Evolutionary conservation across 1,140 invertebrate genomes (phyloP).

Genomic region (Cephus cinctus): DNA sequence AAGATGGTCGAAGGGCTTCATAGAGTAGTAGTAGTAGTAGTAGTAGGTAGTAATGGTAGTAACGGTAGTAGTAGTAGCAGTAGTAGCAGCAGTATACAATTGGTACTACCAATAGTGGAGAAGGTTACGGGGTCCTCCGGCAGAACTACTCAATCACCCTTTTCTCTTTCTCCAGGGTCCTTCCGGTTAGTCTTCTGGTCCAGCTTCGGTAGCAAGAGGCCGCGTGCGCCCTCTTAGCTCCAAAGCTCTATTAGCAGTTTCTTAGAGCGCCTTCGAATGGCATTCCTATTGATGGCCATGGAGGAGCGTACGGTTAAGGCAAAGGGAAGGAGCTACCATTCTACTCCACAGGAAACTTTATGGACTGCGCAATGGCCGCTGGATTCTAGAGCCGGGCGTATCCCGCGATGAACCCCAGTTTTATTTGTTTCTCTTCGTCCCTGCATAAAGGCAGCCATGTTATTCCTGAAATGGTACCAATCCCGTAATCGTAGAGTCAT

Average conservation of each 20-base stretch:
- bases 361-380: slow-evolving; percentile 35
- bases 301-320: slow-evolving; percentile 23
- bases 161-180: slow-evolving; percentile 11
- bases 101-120: no score
- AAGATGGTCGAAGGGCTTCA: not conserved
- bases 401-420: slow-evolving; percentile 18
- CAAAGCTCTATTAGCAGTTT: slow-evolving; percentile 40
- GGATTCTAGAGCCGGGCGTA: slow-evolving; percentile 14
- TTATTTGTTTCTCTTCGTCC: no score
- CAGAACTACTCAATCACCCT: slow-evolving; percentile 19
- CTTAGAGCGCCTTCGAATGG: slow-evolving; percentile 38
- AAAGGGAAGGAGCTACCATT: slow-evolving; percentile 26
- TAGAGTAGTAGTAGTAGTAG: no score
- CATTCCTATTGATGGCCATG: slow-evolving; percentile 36
- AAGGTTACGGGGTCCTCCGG: slow-evolving; percentile 15
- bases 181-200: slow-evolving; percentile 13
- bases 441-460: no score
- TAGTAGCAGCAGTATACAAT: no score
- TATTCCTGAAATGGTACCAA: no score
- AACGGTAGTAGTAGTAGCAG: no score
- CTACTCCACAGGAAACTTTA: slow-evolving; percentile 33
- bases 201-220: not conserved
- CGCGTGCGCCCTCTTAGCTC: slow-evolving; percentile 7
- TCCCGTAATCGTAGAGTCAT: no score
- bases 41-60: no score